These are phyloP conservation scores for Leucophenga montana DNA, from an alignment of 2,888 invertebrate genomes.

Conservation along the genomic window DNA sequence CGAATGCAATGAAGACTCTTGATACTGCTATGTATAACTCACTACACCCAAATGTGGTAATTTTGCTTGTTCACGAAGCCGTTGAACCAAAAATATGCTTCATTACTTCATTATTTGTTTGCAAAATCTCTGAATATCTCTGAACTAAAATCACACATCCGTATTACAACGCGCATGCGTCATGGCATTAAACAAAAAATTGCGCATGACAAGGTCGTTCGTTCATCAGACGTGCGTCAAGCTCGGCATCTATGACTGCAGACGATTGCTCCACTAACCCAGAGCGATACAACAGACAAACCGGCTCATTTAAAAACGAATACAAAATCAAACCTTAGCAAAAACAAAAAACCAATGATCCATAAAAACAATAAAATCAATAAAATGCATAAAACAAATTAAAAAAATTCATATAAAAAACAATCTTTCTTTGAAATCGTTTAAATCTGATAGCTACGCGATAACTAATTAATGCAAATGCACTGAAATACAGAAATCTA, in stretches of 20 bases:
- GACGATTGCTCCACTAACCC: conserved; percentile 13
- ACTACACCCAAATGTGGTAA: too few relatives aligned
- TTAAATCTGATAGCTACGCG: too few relatives aligned
- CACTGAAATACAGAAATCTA: background rate
- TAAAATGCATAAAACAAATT: background rate
- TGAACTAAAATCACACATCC: background rate
- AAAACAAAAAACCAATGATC: background rate
- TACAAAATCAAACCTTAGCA: conserved; percentile 3
- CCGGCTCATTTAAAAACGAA: background rate
- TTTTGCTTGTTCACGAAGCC: too few relatives aligned
- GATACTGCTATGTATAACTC: too few relatives aligned
- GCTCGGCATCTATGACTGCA: background rate
- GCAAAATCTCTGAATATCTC: background rate
- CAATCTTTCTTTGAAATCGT: too few relatives aligned
- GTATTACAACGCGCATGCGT: background rate
- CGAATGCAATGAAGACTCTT: too few relatives aligned
- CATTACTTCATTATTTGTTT: too few relatives aligned
- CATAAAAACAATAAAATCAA: background rate
- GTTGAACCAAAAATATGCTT: too few relatives aligned
- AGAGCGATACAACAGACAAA: background rate
- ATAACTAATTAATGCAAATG: conserved; percentile 4
- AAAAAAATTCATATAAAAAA: background rate
- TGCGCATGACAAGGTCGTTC: conserved; percentile 11
- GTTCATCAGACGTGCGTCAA: background rate
- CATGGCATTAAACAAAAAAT: too few relatives aligned